Evolutionary conservation across 2,888 invertebrate genomes (phyloP), one percentile per base, ranked within the genome.

Genomic region (Leucozona laternaria): DNA sequence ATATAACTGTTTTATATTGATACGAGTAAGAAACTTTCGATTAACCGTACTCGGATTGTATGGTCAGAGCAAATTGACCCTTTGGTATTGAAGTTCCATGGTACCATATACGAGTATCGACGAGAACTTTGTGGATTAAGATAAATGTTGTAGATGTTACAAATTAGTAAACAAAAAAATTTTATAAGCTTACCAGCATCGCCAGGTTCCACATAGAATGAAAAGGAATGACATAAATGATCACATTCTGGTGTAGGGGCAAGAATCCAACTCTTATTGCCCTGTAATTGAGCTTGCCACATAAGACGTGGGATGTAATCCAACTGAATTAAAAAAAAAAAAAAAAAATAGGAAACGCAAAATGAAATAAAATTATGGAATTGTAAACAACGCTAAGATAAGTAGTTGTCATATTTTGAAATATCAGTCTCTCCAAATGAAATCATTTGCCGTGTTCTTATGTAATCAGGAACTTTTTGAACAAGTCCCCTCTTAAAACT

Each of bases 61-160:
- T 95, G 15, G 97, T 97, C 55, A 98, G 93, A 88, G 97, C 97
- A 89, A 98, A 96, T 90, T 96, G 95, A 7, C 96, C 96, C 88
- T 96, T 95, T 58, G 96, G 95, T 78, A 98, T 96, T 88, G 94
- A 95, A 45, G 98, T 98, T 70, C 96, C 95, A 92, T 98, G 98
- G 91, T 98, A 98, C 98, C 98, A 98, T 84, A 97, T 94, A 89
- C 98, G 95, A 0, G 98, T 98, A 91, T 98, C 98, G 71, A 98
- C 93, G 79, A 98, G 93, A 81, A 98, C 96, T 96, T 93, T 81
- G 17, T 7, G 57, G 34, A 34, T 48, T 20, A 55, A 34, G 8
- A 45, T 57, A 60, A n/a, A 8, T 2, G 6, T n/a, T 22, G 0
- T 22, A 17, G 2, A 8, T n/a, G 17, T 34, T 37, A 8, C 5